Conservation (phyloP, 1,140 invertebrate species). For the Oncopeltus fasciatus region DNA sequence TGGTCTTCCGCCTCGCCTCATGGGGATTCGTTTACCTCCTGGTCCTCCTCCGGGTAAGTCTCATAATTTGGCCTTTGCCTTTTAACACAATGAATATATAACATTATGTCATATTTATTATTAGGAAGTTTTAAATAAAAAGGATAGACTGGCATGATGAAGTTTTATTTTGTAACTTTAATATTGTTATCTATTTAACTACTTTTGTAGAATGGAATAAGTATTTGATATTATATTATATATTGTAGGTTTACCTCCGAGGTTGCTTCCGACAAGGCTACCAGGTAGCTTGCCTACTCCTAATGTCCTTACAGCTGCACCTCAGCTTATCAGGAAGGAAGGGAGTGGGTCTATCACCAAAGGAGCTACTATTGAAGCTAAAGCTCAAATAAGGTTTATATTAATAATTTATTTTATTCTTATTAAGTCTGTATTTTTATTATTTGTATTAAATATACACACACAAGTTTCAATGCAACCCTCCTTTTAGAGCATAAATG, state of each 20-base stretch:
- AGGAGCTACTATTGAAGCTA: slow-evolving; percentile 73
- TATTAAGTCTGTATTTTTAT: neutral
- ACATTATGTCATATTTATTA: no score
- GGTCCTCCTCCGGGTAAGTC: slow-evolving; percentile 54
- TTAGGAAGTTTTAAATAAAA: no score
- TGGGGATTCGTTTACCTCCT: slow-evolving; percentile 36
- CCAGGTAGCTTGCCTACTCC: slow-evolving; percentile 41
- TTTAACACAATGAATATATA: no score
- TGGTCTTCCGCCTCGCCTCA: slow-evolving; percentile 34
- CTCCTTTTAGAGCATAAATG: no score
- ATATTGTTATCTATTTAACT: no score
- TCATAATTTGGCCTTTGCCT: no score
- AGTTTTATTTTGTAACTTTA: no score
- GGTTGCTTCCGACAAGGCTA: slow-evolving; percentile 26
- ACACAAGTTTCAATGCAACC: no score
- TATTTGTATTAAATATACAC: no score
- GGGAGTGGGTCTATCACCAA: slow-evolving; percentile 31
- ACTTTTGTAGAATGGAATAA: slow-evolving; percentile 7
- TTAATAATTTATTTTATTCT: slow-evolving; percentile 1
- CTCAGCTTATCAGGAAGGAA: slow-evolving; percentile 48
- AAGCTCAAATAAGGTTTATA: slow-evolving; percentile 68
- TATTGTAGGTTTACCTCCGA: slow-evolving; percentile 26
- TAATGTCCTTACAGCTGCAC: slow-evolving; percentile 65
- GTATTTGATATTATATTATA: slow-evolving; percentile 11
- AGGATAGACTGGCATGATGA: no score